These are phyloP conservation scores for Actias luna DNA, from an alignment of 2,888 invertebrate species.

Conservation along the genomic window DNA sequence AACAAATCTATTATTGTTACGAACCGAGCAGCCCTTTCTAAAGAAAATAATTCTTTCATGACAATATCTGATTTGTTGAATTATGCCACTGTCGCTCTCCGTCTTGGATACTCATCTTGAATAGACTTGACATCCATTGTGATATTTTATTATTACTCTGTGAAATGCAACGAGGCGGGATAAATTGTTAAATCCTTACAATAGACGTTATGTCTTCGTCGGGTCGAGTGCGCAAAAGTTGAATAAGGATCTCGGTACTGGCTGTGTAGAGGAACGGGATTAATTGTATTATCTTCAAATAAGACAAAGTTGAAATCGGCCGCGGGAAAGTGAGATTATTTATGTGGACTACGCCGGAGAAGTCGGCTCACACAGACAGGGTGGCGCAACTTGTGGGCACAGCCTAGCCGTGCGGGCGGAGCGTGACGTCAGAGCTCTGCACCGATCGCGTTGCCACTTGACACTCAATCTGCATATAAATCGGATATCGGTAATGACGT, in stretches of 20 bases:
- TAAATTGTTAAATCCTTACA: constrained; percentile 78
- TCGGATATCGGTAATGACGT: constrained; percentile 80
- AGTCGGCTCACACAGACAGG: constrained; percentile 29
- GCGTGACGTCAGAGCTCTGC: constrained; percentile 54
- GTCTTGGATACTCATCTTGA: constrained; percentile 74
- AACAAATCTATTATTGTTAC: constrained; percentile 45
- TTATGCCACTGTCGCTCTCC: constrained; percentile 71
- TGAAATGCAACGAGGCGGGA: constrained; percentile 74
- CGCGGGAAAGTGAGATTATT: constrained; percentile 55
- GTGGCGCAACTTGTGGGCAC: constrained; percentile 29
- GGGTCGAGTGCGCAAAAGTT: constrained; percentile 75
- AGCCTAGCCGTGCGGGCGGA: constrained; percentile 24
- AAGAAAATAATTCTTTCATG: constrained; percentile 61
- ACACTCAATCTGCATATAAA: constrained; percentile 80
- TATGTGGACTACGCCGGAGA: constrained; percentile 43
- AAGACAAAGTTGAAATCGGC: constrained; percentile 57
- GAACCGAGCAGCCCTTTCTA: constrained; percentile 48
- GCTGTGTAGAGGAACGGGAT: constrained; percentile 61
- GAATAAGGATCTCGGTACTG: constrained; percentile 64
- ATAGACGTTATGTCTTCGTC: constrained; percentile 72
- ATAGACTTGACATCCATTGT: constrained; percentile 79
- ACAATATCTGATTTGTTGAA: constrained; percentile 64
- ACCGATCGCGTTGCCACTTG: constrained; percentile 49
- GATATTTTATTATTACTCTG: constrained; percentile 77
- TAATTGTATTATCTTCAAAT: constrained; percentile 65